Conservation (phyloP, 1,140 invertebrate genomes). For the Drosophila triauraria region DNA sequence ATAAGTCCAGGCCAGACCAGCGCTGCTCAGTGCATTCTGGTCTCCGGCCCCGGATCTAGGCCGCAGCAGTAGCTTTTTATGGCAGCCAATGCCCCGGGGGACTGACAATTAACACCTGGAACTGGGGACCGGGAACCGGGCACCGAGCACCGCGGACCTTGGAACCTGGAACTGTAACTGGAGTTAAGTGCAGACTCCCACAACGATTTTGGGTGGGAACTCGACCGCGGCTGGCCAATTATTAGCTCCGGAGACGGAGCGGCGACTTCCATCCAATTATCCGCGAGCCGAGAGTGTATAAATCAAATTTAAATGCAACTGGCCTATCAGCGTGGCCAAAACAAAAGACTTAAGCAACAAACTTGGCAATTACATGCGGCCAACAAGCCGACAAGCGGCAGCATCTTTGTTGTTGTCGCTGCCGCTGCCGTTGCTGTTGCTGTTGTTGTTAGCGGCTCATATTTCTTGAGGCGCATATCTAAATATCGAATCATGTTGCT, state of each 20-base stretch:
- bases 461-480: constrained; percentile 81
- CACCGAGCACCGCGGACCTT: neutral
- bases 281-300: constrained; percentile 69
- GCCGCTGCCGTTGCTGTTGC: constrained; percentile 27
- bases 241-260: constrained; percentile 41
- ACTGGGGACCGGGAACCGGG: neutral
- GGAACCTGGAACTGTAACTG: constrained; percentile 6
- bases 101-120: constrained; percentile 54
- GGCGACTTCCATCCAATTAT: constrained; percentile 77
- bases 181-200: constrained; percentile 31
- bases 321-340: constrained; percentile 64
- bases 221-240: constrained; percentile 37
- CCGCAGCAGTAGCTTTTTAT: constrained; percentile 50
- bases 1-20: constrained; percentile 45
- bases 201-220: constrained; percentile 23
- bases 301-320: constrained; percentile 81
- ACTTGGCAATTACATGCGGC: constrained; percentile 79
- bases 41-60: constrained; percentile 55
- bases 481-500: constrained; percentile 82
- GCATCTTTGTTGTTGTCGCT: constrained; percentile 70
- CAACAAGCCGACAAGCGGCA: constrained; percentile 49
- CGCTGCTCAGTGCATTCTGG: constrained; percentile 19
- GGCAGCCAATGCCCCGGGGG: constrained; percentile 29
- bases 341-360: constrained; percentile 84
- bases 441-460: constrained; percentile 78